phyloP scores from a whole-genome alignment of 2,888 invertebrate genomes.

The Trichogramma dendrolimi region DNA sequence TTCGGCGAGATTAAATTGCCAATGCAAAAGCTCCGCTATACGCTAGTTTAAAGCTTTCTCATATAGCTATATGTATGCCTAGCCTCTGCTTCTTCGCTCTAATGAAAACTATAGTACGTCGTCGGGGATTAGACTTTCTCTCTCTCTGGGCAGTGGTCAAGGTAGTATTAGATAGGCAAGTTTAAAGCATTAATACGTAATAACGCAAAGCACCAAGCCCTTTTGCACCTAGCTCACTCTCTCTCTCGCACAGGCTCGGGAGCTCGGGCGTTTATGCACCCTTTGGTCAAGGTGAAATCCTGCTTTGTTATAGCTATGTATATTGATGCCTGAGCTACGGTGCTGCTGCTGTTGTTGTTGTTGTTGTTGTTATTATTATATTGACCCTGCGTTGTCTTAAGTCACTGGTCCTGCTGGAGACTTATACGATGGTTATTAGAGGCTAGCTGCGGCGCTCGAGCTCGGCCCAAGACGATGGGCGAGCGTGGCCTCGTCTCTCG shows the following conservation, averaged over 20 bases:
- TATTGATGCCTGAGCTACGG: no score
- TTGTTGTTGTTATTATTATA: no score
- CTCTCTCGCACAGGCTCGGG: conserved; percentile 26
- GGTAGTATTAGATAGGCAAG: conserved; percentile 43
- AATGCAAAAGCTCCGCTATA: no score
- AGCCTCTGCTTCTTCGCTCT: conserved; percentile 31
- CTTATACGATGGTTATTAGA: conserved; percentile 3
- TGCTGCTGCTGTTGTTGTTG: no score
- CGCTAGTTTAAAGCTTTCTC: no score
- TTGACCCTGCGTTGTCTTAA: conserved; percentile 47
- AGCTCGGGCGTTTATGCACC: no score
- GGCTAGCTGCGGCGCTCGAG: conserved; percentile 1
- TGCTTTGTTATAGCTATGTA: no score
- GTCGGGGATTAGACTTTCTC: conserved; percentile 35
- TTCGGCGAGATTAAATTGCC: no score
- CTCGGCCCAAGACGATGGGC: not conserved
- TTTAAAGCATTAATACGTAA: conserved; percentile 52
- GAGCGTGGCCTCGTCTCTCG: no score
- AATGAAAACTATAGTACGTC: conserved; percentile 50
- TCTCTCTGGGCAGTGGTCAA: conserved; percentile 48
- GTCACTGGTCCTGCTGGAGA: conserved; percentile 34
- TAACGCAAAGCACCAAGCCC: conserved; percentile 37
- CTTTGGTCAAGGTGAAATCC: no score
- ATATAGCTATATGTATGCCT: no score
- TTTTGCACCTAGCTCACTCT: no score